Evolutionary conservation across 2,113 vertebrate species (phyloP).

Genomic region (Tachuris rubrigastra): DNA sequence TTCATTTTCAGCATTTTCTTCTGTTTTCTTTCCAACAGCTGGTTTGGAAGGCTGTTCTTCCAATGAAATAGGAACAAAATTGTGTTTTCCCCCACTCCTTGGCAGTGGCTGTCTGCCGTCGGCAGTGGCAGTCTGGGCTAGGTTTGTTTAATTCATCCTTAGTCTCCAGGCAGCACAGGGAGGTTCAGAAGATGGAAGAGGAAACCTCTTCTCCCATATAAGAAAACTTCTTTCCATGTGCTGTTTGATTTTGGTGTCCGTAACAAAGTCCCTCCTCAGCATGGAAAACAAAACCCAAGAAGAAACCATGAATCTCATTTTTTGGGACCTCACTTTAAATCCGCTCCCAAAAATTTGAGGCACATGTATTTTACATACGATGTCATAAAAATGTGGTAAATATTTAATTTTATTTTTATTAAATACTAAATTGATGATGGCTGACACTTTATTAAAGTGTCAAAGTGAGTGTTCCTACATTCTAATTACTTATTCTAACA

Average conservation of each 20-base stretch:
- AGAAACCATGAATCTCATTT: neutral
- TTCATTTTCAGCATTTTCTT: neutral
- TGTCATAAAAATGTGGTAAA: conserved; percentile 70
- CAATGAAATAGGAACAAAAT: neutral
- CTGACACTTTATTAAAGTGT: conserved; percentile 84
- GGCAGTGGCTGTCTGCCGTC: neutral
- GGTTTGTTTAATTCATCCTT: neutral
- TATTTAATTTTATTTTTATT: conserved; percentile 82
- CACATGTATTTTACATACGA: conserved; percentile 55
- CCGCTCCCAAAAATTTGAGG: conserved; percentile 6
- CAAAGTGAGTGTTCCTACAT: conserved; percentile 78
- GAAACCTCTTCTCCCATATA: neutral
- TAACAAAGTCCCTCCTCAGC: neutral
- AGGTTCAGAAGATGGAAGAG: neutral
- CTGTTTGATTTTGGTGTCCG: neutral
- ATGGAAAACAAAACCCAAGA: neutral
- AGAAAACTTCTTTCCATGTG: neutral
- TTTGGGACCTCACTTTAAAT: neutral
- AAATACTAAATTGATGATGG: conserved; percentile 78
- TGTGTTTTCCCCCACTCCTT: neutral
- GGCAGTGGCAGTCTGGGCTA: neutral
- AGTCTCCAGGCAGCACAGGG: neutral
- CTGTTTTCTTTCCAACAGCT: neutral
- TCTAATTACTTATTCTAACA: conserved; percentile 83
- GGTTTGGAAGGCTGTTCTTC: neutral